Base-by-base conservation (phyloP, 1,140 invertebrate genomes). In the Polyergus mexicanus region DNA sequence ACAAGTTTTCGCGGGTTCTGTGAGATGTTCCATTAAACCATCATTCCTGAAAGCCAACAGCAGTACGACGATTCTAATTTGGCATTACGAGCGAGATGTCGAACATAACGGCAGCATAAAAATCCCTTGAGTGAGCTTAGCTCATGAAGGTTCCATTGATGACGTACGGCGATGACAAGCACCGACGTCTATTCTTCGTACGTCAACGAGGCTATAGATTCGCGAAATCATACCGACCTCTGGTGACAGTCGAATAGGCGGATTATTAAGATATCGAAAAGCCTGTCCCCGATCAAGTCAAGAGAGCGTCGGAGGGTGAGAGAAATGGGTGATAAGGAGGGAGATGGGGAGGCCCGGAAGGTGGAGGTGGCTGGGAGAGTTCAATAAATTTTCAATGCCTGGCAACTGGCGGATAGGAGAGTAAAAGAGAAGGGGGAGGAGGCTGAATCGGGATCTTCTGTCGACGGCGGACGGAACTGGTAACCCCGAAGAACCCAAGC, bases 361-460 rank as follows among this genome's bases (percentile, higher is more conserved):
- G 22, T 16, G n/a, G 65, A 51, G 41, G 41, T 25, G 62, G 32
- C 13, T 71, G 78, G 32, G 68, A 47, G 60, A 85, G 80, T 71
- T 76, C 84, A 89, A 92, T 92, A 92, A 92, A 92, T 92, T 92
- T 92, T 91, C 92, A 92, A 91, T 90, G 88, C 77, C 71, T 69
- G 51, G 63, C 88, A 68, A 76, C 62, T 41, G 56, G 63, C 81
- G 68, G 69, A 80, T 81, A 81, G 84, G 22, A 63, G 19, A 19
- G 3, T 10, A 41, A 7, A 60, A 44, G 19, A 35, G n/a, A n/a
- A 32, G 25, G 6, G 32, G 32, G 5, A n/a, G 66, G 66, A 10
- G 22, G 65, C 76, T 65, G 62, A 44, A 65, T 63, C 22, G 69
- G 69, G 76, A 66, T 88, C 88, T 78, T 63, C 77, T 62, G 19